Evolutionary conservation across 2,797 vertebrate genomes (phyloP).

Genomic region (Neosilurus mollespiculum): DNA sequence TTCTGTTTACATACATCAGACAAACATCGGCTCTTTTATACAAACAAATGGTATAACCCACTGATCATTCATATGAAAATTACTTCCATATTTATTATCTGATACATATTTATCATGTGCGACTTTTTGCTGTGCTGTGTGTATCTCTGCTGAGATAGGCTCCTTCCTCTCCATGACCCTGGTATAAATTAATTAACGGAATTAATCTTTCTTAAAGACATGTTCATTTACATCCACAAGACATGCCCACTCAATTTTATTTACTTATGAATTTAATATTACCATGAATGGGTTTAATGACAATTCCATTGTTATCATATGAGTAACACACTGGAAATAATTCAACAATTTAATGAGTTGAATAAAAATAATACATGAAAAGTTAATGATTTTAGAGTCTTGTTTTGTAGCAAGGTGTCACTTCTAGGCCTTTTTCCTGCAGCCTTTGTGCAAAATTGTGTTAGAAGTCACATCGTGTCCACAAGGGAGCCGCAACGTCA

Average conservation of each 20-base stretch:
- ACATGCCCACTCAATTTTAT: background rate
- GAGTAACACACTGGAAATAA: background rate
- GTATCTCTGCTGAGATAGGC: too few relatives aligned
- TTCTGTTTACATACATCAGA: too few relatives aligned
- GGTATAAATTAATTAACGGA: too few relatives aligned
- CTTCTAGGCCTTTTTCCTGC: background rate
- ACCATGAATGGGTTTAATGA: background rate
- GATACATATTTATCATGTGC: too few relatives aligned
- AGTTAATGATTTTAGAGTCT: background rate
- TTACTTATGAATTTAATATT: background rate
- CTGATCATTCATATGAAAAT: too few relatives aligned
- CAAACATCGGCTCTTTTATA: too few relatives aligned
- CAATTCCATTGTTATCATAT: background rate
- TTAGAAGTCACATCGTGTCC: constrained; percentile 35
- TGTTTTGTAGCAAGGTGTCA: background rate
- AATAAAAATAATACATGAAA: constrained; percentile 1
- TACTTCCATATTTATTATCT: too few relatives aligned
- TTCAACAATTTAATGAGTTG: background rate
- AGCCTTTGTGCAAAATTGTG: background rate
- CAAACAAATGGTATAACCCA: too few relatives aligned
- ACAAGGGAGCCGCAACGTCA: constrained; percentile 14
- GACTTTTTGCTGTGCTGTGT: too few relatives aligned
- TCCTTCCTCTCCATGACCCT: too few relatives aligned
- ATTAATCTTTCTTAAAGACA: too few relatives aligned
- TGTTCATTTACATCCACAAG: background rate